A percentile compares a stretch with the other conserved stretches of the same genome.
phyloP scores from a whole-genome alignment of 2,113 vertebrate species.

The Collichthys lucidus region DNA sequence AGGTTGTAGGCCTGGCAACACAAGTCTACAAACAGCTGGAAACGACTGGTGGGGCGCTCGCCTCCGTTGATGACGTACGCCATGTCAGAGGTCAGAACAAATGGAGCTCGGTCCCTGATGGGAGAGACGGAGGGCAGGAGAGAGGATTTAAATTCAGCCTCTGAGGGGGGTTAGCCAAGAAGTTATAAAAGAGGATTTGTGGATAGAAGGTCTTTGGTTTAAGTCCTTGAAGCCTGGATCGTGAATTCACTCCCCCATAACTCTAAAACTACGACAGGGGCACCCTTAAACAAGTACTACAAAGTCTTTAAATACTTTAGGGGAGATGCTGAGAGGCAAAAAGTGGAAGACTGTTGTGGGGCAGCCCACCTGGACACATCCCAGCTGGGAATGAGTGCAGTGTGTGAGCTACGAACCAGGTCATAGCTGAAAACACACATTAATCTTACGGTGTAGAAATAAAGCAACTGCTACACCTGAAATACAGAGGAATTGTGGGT shows the following conservation, averaged over 20 bases:
- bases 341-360: neutral
- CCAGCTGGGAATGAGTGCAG: neutral
- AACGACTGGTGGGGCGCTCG: constrained; percentile 96
- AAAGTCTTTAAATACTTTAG: constrained; percentile 13
- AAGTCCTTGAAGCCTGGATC: constrained; percentile 12
- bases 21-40: constrained; percentile 97
- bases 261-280: neutral
- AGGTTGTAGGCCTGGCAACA: constrained; percentile 98
- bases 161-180: neutral
- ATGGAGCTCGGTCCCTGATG: constrained; percentile 94
- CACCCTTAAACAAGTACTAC: neutral
- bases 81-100: constrained; percentile 99
- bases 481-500: neutral
- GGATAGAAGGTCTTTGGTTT: neutral
- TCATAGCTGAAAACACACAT: constrained; percentile 19
- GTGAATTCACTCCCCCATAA: neutral
- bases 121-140: neutral
- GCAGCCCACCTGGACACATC: constrained; percentile 17
- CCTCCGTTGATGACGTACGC: constrained; percentile 99
- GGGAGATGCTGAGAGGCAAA: neutral
- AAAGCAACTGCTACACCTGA: neutral
- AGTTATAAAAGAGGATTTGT: neutral
- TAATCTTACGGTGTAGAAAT: constrained; percentile 9
- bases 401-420: constrained; percentile 25
- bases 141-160: neutral